Base-by-base conservation (phyloP, 2,888 invertebrate species). In the Dorcus parallelipipedus region DNA sequence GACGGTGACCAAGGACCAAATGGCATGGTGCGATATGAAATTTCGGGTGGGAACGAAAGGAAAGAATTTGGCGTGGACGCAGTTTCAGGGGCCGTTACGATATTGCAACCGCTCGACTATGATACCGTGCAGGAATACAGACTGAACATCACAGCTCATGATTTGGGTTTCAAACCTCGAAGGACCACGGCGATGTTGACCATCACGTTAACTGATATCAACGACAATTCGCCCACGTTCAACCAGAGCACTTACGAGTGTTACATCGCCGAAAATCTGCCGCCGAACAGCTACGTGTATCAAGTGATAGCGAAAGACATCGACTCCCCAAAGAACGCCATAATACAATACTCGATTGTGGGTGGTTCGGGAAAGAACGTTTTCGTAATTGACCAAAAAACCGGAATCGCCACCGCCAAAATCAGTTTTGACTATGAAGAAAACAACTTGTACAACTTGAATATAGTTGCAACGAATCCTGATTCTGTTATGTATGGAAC, bases 221-320 rank as follows among this genome's bases (percentile, higher is more conserved):
- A 95, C 72, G 95, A 97, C 72, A 96, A 97, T 76, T 87, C 93
- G 8, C 97, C 97, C 0, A 80, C 82, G 9, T 97, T 97, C 72
- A 89, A 91, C 75, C 88, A 90, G 73, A 82, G 85, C 0, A 78
- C 83, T 52, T 95, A 91, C 73, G 84, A 89, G 67, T 91, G 91
- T 0, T 90, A 85, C 71, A 79, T 97, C 45, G 84, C 88, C 0
- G 96, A 97, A 81, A 96, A 96, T 74, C 85, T 89, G 9, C 87
- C 89, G 0, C 78, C 86, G 0, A 88, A 89, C 53, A 88, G 87
- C 61, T 85, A 86, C 65, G 90, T 95, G 8, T 90, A 84, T 69
- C 85, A 85, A 75, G 85, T 93, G 0, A 79, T 81, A 60, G 96
- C 96, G 0, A 83, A 83, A 2, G 97, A 97, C 76, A 86, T 87